Evolutionary conservation across 1,140 invertebrate species (phyloP), one percentile per base, ranked within the genome.

Genomic region (Centruroides sculpturatus): DNA sequence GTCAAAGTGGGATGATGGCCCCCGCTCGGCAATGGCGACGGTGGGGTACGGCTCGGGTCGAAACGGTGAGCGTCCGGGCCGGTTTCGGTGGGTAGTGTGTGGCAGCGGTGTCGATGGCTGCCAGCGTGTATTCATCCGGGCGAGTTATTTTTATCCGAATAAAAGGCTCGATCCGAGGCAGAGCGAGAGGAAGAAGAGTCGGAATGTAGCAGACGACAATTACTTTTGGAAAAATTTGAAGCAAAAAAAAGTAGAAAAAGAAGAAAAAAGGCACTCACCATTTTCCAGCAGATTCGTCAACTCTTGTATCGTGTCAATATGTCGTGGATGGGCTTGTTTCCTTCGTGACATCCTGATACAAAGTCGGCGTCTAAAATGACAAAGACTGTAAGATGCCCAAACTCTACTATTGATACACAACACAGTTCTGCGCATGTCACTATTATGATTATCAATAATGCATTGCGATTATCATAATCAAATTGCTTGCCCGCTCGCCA

Each of bases 261-360:
- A 77, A 67, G 69, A 62, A 23, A 41, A 62, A 60, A 52, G 35
- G 55, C 56, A 66, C 59, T 66, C 59, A 66, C 64, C 61, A 53
- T 66, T 60, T 53, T 63, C 61, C 46, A 61, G 59, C 23, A 62
- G 61, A 35, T 49, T 59, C 47, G 53, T 48, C 13, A 65, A 52
- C 49, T 63, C 55, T 64, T 67, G 65, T 58, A 76, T 76, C 55
- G 77, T 76, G 62, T 81, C 77, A 57, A 77, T 72, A 66, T 77
- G 76, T 58, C 76, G 72, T 57, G 81, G 81, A 59, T 79, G 73
- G 35, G 79, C 74, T 68, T 80, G 81, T 72, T 82, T 83, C 72
- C 80, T 74, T 66, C 80, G 76, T 68, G 76, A 80, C 79, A 80
- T 83, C 59, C 57, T 69, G 49, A 36, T 49, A n/a, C n/a, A 51